These are phyloP conservation scores for human DNA, from an alignment of 2,113 vertebrate genomes.

Conservation along the genomic window GRCh38 chr21:17767001-17767500, in stretches of 20 bases:
- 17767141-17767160: too few relatives aligned
- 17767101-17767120: background rate
- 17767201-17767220: background rate
- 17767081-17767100: background rate
- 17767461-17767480: background rate
- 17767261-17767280: background rate
- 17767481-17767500: background rate
- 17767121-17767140: background rate
- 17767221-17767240: background rate
- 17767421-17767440: background rate
- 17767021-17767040: background rate
- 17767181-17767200: background rate
- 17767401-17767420: background rate
- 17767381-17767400: background rate
- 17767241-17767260: background rate
- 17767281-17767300: background rate
- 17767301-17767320: background rate
- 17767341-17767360: background rate
- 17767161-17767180: background rate
- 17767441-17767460: background rate
- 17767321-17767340: background rate
- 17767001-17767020: background rate
- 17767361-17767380: background rate
- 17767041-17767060: background rate
- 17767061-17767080: background rate